Evolutionary conservation across 1,140 invertebrate species (phyloP), one percentile per base, ranked within the genome.

Genomic region (Periplaneta americana): DNA sequence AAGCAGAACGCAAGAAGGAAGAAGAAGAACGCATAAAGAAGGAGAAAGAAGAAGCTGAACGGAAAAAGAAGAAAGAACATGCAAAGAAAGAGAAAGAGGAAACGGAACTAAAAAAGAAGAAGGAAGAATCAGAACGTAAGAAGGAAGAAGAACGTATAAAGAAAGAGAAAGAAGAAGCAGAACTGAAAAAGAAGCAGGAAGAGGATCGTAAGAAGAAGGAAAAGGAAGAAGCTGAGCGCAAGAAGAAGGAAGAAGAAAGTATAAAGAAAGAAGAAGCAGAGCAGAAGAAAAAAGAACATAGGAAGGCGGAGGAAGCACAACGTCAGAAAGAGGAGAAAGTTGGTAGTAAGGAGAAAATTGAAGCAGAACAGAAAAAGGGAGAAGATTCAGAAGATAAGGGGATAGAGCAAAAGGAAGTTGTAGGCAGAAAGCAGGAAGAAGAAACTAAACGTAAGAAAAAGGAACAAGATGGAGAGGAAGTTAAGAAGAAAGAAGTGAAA

Each of bases 341-440:
- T n/a, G n/a, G n/a, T n/a, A n/a, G n/a, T 17, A 66, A 28, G 57
- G 57, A 66, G 57, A 66, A 66, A 17, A 66, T 66, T 66, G n/a
- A 75, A 32, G 66, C n/a, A 57, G 34, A 48, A 83, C 37, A 83
- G 9, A 34, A n/a, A 34, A 2, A 83, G 79, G 10, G 35, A 33
- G 75, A 74, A 33, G 35, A 15, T 57, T 57, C 78, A 35, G 66
- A 36, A 79, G 57, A 57, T 32, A 37, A n/a, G n/a, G n/a, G 28
- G 76, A 35, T 80, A 66, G 15, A 66, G 17, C 17, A 66, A 66
- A 28, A 66, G 85, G 48, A 85, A 84, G 76, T 80, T 81, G 81
- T 85, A 75, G 83, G 74, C 83, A 84, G 15, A 77, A 85, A n/a
- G 82, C 17, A 85, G 37, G 80, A 84, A 82, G 83, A 82, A 37